Conservation (phyloP, 2,888 invertebrate genomes). For the Drosophila mimica region DNA sequence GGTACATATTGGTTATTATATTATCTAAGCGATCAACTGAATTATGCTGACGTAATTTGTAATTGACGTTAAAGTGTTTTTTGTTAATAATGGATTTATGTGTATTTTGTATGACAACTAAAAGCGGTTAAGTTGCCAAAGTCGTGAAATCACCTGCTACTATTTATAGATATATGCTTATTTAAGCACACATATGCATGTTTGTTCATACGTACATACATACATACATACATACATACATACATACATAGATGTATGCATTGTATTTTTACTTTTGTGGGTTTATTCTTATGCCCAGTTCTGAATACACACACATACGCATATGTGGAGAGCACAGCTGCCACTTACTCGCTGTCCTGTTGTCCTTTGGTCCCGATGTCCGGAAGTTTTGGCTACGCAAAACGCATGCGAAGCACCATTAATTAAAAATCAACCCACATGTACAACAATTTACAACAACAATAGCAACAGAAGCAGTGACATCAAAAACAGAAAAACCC, state of each 20-base stretch:
- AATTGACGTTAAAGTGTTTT: background rate
- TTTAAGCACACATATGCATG: background rate
- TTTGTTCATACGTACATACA: conserved; percentile 9
- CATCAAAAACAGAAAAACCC: conserved; percentile 66
- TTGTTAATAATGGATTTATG: background rate
- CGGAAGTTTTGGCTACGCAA: conserved; percentile 62
- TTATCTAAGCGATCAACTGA: background rate
- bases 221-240: background rate
- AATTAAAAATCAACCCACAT: conserved; percentile 74
- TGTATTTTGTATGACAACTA: background rate
- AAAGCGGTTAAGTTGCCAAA: background rate
- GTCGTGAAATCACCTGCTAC: background rate
- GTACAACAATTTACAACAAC: conserved; percentile 38
- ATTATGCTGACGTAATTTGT: background rate
- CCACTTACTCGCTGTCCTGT: conserved; percentile 20
- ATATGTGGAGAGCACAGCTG: conserved; percentile 35
- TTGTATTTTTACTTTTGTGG: background rate
- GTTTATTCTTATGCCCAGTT: conserved; percentile 29
- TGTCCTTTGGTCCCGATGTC: conserved; percentile 30
- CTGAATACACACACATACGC: conserved; percentile 18
- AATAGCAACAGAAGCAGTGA: conserved; percentile 36
- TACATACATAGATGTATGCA: conserved; percentile 6
- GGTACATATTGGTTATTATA: background rate
- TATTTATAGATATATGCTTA: background rate
- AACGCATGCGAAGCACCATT: conserved; percentile 77